These are phyloP conservation scores for Ceratina australensis DNA, from an alignment of 1,140 invertebrate genomes.

Conservation along the genomic window DNA sequence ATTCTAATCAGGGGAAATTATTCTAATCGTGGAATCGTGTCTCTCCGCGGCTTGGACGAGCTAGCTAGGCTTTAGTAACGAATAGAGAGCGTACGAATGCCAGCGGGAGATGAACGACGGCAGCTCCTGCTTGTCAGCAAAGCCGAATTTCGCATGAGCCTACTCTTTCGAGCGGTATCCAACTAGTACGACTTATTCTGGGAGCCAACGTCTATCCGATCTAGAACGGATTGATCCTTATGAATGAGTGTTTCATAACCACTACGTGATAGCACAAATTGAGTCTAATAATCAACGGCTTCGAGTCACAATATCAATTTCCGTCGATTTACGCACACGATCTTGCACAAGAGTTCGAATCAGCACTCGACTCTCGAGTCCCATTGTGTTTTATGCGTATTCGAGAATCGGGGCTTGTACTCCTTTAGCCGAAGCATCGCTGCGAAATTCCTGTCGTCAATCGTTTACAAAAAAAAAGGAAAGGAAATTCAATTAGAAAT, in stretches of 20 bases:
- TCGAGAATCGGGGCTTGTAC: not conserved
- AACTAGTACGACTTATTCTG: conserved; percentile 48
- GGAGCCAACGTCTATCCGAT: conserved; percentile 15
- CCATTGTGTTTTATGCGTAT: not conserved
- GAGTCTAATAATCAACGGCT: too few relatives aligned
- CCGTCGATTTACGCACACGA: not conserved
- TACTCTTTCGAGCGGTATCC: conserved; percentile 41
- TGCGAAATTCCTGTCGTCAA: conserved; percentile 5
- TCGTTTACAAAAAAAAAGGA: too few relatives aligned
- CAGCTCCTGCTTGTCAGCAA: conserved; percentile 39
- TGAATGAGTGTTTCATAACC: conserved; percentile 27
- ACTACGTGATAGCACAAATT: too few relatives aligned
- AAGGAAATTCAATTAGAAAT: conserved; percentile 58
- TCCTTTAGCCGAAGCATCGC: conserved; percentile 33
- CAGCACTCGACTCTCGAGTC: not conserved
- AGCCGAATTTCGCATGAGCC: conserved; percentile 57
- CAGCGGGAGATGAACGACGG: conserved; percentile 26
- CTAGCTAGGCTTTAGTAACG: conserved; percentile 23
- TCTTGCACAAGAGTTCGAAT: conserved; percentile 5
- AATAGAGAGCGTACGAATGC: conserved; percentile 22
- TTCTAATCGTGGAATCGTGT: not conserved
- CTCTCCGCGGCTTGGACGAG: conserved; percentile 20
- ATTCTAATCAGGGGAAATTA: not conserved
- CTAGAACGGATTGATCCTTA: conserved; percentile 32
- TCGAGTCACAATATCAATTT: too few relatives aligned